Percentiles rank a stretch among this genome's conserved stretches.
Evolutionary conservation across 2,113 vertebrate species (phyloP).

Genomic region (Perognathus longimembris): DNA sequence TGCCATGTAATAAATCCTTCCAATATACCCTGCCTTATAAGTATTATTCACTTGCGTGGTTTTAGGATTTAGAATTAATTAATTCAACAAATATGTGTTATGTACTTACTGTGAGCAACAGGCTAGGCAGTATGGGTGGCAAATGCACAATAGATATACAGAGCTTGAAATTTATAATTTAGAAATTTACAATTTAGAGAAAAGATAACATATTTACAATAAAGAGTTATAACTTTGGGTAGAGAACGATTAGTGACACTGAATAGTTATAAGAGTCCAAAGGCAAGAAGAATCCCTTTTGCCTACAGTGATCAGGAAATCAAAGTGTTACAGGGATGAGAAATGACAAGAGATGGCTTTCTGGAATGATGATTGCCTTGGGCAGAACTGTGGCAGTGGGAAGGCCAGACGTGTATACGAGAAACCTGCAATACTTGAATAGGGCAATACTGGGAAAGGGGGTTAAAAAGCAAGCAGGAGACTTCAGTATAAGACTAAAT

Average conservation of each 20-base stretch:
- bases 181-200: constrained; percentile 25
- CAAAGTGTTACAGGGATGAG: neutral
- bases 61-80: neutral
- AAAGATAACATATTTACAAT: neutral
- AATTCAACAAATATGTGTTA: neutral
- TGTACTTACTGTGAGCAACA: neutral
- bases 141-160: neutral
- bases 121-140: neutral
- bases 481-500: neutral
- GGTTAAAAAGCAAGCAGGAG: neutral
- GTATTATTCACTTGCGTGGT: neutral
- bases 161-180: constrained; percentile 43
- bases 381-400: neutral
- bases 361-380: neutral
- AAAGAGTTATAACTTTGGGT: constrained; percentile 28
- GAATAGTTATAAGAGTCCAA: constrained; percentile 5
- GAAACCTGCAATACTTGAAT: neutral
- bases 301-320: neutral
- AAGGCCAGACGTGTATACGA: neutral
- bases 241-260: neutral
- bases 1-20: neutral
- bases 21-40: neutral
- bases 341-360: neutral
- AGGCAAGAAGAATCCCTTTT: constrained; percentile 30
- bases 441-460: neutral